Base-by-base conservation (phyloP, 1,140 invertebrate species). In the Pinna nobilis region DNA sequence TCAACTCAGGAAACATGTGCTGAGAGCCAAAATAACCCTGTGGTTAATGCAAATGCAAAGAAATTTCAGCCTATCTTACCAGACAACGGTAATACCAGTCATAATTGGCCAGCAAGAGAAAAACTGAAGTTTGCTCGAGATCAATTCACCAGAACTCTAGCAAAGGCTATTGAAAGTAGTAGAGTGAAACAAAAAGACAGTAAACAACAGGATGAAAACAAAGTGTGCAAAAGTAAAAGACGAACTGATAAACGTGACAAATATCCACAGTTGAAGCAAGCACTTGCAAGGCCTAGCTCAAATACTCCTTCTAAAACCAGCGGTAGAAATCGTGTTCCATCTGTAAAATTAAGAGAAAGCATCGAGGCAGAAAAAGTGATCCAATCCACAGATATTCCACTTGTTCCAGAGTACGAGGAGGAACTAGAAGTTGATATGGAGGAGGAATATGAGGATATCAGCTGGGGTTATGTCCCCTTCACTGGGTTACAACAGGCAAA, bases 41-140 rank as follows among this genome's bases (percentile, higher is more conserved):
- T 53, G 20, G 55, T 59, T 20, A 30, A 59, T n/a, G 30, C 55
- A 1, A 15, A 13, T 33, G 37, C 33, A 59, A 35, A n/a, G 20
- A 59, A n/a, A 25, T 11, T 28, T 30, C 25, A 53, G 32, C n/a
- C n/a, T n/a, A n/a, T n/a, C n/a, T n/a, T n/a, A n/a, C n/a, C n/a
- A n/a, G n/a, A n/a, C n/a, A n/a, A n/a, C n/a, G n/a, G n/a, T n/a
- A 33, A 59, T 35, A 59, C n/a, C 28, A 25, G 30, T 18, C 30
- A 59, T 3, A 18, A 15, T 3, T 75, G 73, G 66, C 76, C 73
- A 3, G 59, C 75, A 20, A 76, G 74, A 61, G 74, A 77, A 33
- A 72, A 66, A 47, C 70, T 82, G 30, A 76, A 77, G 61, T 71
- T 74, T 44, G 78, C 76, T 11, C 57, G 80, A 28, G 76, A 70